Conservation (phyloP, 2,113 vertebrate genomes). For the Morone chrysops region DNA sequence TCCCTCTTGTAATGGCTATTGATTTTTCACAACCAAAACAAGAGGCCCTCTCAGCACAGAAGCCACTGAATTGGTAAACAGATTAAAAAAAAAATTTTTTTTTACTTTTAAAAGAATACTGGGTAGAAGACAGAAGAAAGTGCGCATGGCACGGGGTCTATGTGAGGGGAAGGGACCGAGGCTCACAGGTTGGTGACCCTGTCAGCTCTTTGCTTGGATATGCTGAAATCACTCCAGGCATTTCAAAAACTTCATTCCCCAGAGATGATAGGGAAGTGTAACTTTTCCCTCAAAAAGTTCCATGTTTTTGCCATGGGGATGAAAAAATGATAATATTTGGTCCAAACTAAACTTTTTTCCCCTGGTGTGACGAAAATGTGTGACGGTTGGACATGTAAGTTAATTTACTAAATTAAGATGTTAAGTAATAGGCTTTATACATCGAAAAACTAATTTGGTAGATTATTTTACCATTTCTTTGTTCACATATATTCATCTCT, state of each 20-base stretch:
- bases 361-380: neutral
- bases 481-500: conserved; percentile 1
- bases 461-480: conserved; percentile 8
- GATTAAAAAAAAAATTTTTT: neutral
- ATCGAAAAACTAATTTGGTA: neutral
- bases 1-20: conserved; percentile 75
- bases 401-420: neutral
- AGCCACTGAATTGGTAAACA: conserved; percentile 60
- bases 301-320: conserved; percentile 35
- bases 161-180: conserved; percentile 1
- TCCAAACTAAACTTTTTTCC: conserved; percentile 17
- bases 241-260: conserved; percentile 60
- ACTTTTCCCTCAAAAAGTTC: conserved; percentile 47
- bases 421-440: neutral
- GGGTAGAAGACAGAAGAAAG: neutral
- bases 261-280: conserved; percentile 50
- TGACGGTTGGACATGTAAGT: conserved; percentile 10
- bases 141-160: neutral
- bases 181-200: conserved; percentile 56
- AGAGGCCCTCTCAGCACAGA: conserved; percentile 58
- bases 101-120: conserved; percentile 17
- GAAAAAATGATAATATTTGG: conserved; percentile 31
- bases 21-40: conserved; percentile 80
- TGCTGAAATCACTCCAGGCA: conserved; percentile 58
- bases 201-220: conserved; percentile 55